Evolutionary conservation across 2,113 vertebrate species (phyloP).

Genomic region (Pipa parva): DNA sequence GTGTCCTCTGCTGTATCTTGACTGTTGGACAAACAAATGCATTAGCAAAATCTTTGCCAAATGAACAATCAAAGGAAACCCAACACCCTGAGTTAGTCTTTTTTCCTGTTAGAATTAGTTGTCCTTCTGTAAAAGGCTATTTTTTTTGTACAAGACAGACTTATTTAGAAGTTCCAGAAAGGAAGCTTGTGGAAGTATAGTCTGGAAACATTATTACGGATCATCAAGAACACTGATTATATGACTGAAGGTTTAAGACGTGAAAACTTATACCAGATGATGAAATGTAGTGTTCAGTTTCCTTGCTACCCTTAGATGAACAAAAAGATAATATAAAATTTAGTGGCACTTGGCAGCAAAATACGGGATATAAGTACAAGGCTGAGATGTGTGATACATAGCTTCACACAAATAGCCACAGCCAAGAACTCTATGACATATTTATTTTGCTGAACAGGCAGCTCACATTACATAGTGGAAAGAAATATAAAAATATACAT

Average conservation of each 20-base stretch:
- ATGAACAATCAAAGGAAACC: conserved; percentile 29
- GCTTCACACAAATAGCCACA: conserved; percentile 7
- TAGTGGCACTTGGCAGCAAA: conserved; percentile 11
- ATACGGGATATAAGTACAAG: conserved; percentile 1
- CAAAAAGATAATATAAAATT: conserved; percentile 20
- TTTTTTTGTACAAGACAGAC: conserved; percentile 16
- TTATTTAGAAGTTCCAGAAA: conserved; percentile 27
- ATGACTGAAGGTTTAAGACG: conserved; percentile 3
- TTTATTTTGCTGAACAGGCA: conserved; percentile 24
- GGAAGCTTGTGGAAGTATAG: conserved; percentile 25
- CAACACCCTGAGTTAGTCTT: conserved; percentile 15
- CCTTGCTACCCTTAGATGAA: conserved; percentile 8
- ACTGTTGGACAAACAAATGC: conserved; percentile 24
- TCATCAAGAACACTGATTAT: conserved; percentile 7
- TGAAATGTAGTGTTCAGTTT: conserved; percentile 14
- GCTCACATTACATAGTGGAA: conserved; percentile 11
- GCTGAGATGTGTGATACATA: conserved; percentile 1
- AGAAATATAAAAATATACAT: conserved; percentile 2
- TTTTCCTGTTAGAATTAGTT: conserved; percentile 31
- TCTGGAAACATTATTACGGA: conserved; percentile 29
- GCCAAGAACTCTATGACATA: conserved; percentile 17
- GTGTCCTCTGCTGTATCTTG: conserved; percentile 15
- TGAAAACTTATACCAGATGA: conserved; percentile 40
- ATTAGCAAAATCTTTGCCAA: conserved; percentile 22
- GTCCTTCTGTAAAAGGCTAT: conserved; percentile 13